These are phyloP conservation scores for Amphilophus citrinellus DNA, from an alignment of 2,113 vertebrate species.

Conservation along the genomic window DNA sequence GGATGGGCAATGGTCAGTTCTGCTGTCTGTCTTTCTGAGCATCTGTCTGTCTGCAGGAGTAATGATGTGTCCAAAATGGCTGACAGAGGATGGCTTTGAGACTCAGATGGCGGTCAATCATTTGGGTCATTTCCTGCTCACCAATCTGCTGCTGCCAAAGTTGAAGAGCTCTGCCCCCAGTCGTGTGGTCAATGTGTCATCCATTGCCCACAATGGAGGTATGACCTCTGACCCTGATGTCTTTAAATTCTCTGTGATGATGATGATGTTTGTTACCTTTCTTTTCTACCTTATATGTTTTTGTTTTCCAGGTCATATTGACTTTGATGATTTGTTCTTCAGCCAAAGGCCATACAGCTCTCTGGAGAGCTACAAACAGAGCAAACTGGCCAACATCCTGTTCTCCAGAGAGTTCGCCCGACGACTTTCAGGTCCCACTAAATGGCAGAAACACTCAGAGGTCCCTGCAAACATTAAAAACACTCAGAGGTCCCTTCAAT, in stretches of 20 bases:
- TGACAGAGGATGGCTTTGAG: slow-evolving; percentile 82
- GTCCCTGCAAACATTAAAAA: slow-evolving; percentile 3
- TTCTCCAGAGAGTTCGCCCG: slow-evolving; percentile 78
- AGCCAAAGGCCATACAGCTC: slow-evolving; percentile 67
- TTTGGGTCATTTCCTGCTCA: slow-evolving; percentile 82
- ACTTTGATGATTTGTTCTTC: slow-evolving; percentile 81
- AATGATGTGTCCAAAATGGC: slow-evolving; percentile 83
- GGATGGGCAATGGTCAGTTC: background rate
- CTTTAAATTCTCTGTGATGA: background rate
- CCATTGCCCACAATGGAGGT: slow-evolving; percentile 77
- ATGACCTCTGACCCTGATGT: background rate
- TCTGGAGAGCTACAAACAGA: slow-evolving; percentile 79
- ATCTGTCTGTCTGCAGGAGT: slow-evolving; percentile 68
- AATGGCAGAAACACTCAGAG: slow-evolving; percentile 23
- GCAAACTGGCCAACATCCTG: slow-evolving; percentile 83
- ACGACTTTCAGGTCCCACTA: slow-evolving; percentile 62
- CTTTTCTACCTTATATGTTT: background rate
- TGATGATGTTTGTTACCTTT: background rate
- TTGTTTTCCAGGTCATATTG: slow-evolving; percentile 66
- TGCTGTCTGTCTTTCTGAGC: background rate
- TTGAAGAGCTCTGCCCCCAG: slow-evolving; percentile 78
- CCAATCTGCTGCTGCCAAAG: slow-evolving; percentile 76
- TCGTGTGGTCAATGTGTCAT: slow-evolving; percentile 79
- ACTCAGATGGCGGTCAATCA: slow-evolving; percentile 84
- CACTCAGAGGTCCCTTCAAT: slow-evolving; percentile 27